Percentiles rank a stretch among this genome's conserved stretches.
Evolutionary conservation across 1,140 invertebrate species (phyloP).

Genomic region (Tyrophagus putrescentiae): DNA sequence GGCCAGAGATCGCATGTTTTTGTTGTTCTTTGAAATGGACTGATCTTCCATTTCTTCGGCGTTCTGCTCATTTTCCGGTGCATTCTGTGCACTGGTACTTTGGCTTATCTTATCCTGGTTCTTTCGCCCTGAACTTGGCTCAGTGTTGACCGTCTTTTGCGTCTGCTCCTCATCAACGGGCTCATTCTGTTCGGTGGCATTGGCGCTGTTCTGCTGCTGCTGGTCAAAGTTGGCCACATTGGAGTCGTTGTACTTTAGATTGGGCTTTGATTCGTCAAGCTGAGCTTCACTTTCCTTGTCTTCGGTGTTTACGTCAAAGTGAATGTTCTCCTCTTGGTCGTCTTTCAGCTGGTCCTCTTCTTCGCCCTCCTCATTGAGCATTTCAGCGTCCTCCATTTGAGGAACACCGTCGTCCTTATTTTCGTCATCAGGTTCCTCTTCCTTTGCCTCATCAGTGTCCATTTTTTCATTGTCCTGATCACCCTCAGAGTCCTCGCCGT

Average conservation of each 20-base stretch:
- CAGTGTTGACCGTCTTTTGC: constrained; percentile 14
- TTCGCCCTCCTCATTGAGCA: constrained; percentile 30
- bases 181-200: constrained; percentile 21
- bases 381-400: constrained; percentile 23
- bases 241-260: constrained; percentile 26
- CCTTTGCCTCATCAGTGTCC: constrained; percentile 26
- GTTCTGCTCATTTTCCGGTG: constrained; percentile 16
- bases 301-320: constrained; percentile 28
- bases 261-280: constrained; percentile 22
- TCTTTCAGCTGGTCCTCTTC: constrained; percentile 35
- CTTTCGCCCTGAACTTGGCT: not conserved
- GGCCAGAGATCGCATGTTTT: constrained; percentile 23
- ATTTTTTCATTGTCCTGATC: constrained; percentile 17
- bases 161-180: constrained; percentile 22
- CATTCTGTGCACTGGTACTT: not conserved
- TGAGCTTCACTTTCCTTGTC: constrained; percentile 26
- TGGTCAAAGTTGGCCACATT: constrained; percentile 22
- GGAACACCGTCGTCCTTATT: constrained; percentile 21
- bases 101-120: constrained; percentile 18
- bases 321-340: constrained; percentile 26
- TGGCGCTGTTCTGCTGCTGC: not conserved
- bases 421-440: constrained; percentile 44
- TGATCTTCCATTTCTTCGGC: constrained; percentile 17
- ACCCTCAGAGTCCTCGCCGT: constrained; percentile 45
- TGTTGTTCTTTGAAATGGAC: constrained; percentile 22